Conservation (phyloP, 2,888 invertebrate species). For the Ormia ochracea region DNA sequence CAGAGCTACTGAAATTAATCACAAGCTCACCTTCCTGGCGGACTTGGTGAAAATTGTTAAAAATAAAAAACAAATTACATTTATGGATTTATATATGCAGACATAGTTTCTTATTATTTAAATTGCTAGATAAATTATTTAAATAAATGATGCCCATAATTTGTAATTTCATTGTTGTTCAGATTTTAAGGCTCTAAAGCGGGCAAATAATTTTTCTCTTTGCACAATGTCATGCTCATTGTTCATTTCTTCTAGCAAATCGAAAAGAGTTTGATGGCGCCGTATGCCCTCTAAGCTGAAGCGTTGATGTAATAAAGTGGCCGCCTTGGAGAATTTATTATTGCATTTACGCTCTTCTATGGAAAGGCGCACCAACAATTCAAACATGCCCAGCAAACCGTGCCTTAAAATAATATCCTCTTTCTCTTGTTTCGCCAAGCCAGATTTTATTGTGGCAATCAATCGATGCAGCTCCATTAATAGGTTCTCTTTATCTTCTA, state of each 20-base stretch:
- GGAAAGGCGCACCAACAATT: conserved; percentile 62
- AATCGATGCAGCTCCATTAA: conserved; percentile 59
- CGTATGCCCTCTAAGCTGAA: conserved; percentile 35
- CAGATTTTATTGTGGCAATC: conserved; percentile 60
- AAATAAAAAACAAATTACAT: conserved; percentile 57
- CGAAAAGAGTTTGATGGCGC: conserved; percentile 50
- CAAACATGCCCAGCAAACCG: conserved; percentile 62
- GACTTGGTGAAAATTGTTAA: conserved; percentile 48
- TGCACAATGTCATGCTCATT: conserved; percentile 52
- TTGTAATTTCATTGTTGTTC: conserved; percentile 14
- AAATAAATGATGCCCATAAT: neutral
- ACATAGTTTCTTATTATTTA: neutral
- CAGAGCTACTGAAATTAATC: conserved; percentile 42
- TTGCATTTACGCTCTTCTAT: conserved; percentile 61
- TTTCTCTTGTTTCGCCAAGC: conserved; percentile 61
- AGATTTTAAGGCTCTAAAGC: conserved; percentile 45
- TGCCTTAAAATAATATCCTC: conserved; percentile 61
- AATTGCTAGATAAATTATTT: too few relatives aligned
- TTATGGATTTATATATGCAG: conserved; percentile 60
- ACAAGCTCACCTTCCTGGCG: conserved; percentile 43
- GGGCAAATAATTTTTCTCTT: conserved; percentile 41
- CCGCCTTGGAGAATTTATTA: conserved; percentile 56
- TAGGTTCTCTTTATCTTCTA: conserved; percentile 52
- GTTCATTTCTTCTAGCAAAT: conserved; percentile 45
- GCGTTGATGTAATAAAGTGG: conserved; percentile 25